Conservation (phyloP, 1,140 invertebrate genomes). For the Dufourea novaeangliae region DNA sequence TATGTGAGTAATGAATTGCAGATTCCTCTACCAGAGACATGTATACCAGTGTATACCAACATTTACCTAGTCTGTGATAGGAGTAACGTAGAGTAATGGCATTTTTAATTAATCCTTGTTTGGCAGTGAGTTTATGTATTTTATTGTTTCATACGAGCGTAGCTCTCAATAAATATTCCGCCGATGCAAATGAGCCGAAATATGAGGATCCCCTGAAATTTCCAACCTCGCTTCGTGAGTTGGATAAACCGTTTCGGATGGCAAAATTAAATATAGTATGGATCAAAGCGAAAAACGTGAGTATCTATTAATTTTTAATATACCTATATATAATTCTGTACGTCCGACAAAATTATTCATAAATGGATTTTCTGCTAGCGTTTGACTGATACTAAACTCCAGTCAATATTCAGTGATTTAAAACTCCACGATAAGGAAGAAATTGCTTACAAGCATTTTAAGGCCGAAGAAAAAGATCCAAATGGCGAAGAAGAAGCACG, state of each 20-base stretch:
- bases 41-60: too few relatives aligned
- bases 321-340: background rate
- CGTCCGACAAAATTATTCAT: background rate
- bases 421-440: slow-evolving; percentile 97
- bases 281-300: slow-evolving; percentile 91
- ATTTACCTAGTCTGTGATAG: too few relatives aligned
- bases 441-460: slow-evolving; percentile 90
- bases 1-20: too few relatives aligned
- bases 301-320: slow-evolving; percentile 33
- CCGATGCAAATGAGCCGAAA: slow-evolving; percentile 81
- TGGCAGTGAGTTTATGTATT: slow-evolving; percentile 41
- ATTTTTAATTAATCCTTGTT: background rate
- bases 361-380: slow-evolving; percentile 83
- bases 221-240: slow-evolving; percentile 82
- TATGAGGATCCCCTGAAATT: slow-evolving; percentile 75
- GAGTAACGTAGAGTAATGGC: too few relatives aligned
- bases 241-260: slow-evolving; percentile 92
- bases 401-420: slow-evolving; percentile 92
- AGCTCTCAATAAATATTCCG: slow-evolving; percentile 83
- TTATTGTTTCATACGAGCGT: slow-evolving; percentile 54
- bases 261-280: slow-evolving; percentile 92
- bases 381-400: slow-evolving; percentile 91
- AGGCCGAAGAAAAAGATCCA: slow-evolving; percentile 91
- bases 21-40: too few relatives aligned
- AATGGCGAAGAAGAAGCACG: slow-evolving; percentile 93